phyloP scores from a whole-genome alignment of 2,888 invertebrate genomes.

The Zygogramma bicolorata region DNA sequence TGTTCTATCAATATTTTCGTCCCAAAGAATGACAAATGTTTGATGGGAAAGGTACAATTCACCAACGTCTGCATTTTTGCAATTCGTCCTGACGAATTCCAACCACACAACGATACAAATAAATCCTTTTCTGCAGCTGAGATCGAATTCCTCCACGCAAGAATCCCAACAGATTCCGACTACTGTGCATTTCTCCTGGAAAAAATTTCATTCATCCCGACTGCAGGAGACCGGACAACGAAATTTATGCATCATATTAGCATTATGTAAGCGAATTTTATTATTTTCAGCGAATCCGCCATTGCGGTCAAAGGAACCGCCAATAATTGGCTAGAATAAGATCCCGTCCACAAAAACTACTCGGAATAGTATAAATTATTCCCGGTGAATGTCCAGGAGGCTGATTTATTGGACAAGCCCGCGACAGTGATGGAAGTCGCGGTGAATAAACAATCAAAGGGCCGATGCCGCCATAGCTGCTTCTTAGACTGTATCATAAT shows the following conservation, averaged over 20 bases:
- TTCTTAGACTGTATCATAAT: conserved; percentile 42
- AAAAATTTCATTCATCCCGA: conserved; percentile 17
- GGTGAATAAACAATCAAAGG: conserved; percentile 66
- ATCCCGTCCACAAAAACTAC: conserved; percentile 55
- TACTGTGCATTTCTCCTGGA: conserved; percentile 15
- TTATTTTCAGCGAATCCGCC: conserved; percentile 39
- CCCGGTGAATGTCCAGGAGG: conserved; percentile 57
- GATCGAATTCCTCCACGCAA: neutral
- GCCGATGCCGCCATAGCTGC: conserved; percentile 45
- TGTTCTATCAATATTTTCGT: no score
- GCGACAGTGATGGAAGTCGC: conserved; percentile 67
- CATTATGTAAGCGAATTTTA: conserved; percentile 41
- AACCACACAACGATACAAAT: conserved; percentile 6
- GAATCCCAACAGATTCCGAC: conserved; percentile 11
- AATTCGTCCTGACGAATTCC: neutral
- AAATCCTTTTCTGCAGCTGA: neutral
- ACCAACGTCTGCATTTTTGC: neutral
- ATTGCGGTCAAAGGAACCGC: conserved; percentile 48
- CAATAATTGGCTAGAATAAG: conserved; percentile 63
- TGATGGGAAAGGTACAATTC: neutral
- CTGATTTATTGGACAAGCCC: conserved; percentile 65
- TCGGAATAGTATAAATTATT: conserved; percentile 63
- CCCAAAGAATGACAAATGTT: no score
- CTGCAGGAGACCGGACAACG: conserved; percentile 2
- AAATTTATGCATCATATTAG: conserved; percentile 42